phyloP scores from a whole-genome alignment of 2,113 vertebrate species.

The Penelope pileata region DNA sequence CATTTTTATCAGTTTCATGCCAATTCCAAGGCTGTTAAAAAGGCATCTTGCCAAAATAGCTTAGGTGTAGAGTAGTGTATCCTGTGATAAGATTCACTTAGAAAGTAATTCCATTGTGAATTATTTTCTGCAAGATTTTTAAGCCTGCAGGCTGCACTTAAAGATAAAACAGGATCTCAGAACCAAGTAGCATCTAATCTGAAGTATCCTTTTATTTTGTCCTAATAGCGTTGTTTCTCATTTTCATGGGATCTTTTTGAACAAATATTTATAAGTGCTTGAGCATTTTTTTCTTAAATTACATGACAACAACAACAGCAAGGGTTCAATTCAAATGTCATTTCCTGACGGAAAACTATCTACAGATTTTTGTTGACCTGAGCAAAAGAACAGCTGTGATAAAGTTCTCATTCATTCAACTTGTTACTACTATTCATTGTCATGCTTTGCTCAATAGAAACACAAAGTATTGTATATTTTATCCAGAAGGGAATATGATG shows the following conservation, averaged over 20 bases:
- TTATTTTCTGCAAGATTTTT: conserved; percentile 24
- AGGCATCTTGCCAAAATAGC: conserved; percentile 6
- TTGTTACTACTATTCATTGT: not conserved
- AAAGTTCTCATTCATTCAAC: not conserved
- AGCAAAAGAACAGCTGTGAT: not conserved
- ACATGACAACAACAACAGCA: not conserved
- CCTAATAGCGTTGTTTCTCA: not conserved
- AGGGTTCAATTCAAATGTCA: not conserved
- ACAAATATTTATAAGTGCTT: not conserved
- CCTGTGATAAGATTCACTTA: not conserved
- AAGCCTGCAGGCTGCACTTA: conserved; percentile 15
- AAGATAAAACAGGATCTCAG: conserved; percentile 26
- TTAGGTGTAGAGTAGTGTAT: not conserved
- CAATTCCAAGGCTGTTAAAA: not conserved
- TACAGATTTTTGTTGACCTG: not conserved
- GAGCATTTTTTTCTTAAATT: not conserved
- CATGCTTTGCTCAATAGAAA: not conserved
- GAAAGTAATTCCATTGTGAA: not conserved
- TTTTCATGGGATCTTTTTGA: not conserved
- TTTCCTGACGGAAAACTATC: not conserved
- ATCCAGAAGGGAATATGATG: not conserved
- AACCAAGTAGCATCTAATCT: not conserved
- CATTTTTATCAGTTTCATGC: conserved; percentile 27
- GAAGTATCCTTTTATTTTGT: not conserved
- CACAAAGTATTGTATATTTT: not conserved